phyloP scores from a whole-genome alignment of 1,140 invertebrate genomes.

The Gryllus bimaculatus region DNA sequence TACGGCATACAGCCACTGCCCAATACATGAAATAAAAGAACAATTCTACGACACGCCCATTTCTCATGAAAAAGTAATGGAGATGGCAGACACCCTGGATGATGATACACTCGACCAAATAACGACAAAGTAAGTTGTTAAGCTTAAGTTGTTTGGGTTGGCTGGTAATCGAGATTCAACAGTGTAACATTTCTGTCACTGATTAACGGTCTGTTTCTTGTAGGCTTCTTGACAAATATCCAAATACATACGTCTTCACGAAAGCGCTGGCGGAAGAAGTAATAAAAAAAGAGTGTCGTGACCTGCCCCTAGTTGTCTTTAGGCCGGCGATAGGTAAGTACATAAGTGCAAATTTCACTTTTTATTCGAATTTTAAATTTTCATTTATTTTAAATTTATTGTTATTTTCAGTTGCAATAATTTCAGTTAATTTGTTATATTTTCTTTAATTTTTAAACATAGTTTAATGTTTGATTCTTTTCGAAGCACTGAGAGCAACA shows the following conservation, averaged over 20 bases:
- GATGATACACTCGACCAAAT: too few species aligned
- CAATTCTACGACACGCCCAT: too few species aligned
- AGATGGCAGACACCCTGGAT: too few species aligned
- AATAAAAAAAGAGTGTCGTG: conserved; percentile 49
- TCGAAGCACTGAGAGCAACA: neutral
- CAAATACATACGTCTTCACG: conserved; percentile 78
- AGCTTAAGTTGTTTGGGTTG: conserved; percentile 26
- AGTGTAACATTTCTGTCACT: neutral
- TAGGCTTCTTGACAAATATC: conserved; percentile 61
- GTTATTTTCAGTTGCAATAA: neutral
- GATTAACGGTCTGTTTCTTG: neutral
- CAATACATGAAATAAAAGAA: too few species aligned
- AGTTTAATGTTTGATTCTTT: neutral
- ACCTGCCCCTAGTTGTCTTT: conserved; percentile 62
- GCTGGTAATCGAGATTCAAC: neutral
- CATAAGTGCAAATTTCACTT: neutral
- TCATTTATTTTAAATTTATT: neutral
- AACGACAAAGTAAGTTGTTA: conserved; percentile 8
- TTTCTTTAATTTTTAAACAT: neutral
- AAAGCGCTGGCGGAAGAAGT: conserved; percentile 73
- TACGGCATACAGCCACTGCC: too few species aligned
- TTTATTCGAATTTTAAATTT: neutral
- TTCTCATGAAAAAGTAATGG: too few species aligned
- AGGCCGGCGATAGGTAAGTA: conserved; percentile 58
- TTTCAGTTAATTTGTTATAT: neutral